Conservation (phyloP, 2,797 vertebrate genomes). For the Dryobates pubescens region DNA sequence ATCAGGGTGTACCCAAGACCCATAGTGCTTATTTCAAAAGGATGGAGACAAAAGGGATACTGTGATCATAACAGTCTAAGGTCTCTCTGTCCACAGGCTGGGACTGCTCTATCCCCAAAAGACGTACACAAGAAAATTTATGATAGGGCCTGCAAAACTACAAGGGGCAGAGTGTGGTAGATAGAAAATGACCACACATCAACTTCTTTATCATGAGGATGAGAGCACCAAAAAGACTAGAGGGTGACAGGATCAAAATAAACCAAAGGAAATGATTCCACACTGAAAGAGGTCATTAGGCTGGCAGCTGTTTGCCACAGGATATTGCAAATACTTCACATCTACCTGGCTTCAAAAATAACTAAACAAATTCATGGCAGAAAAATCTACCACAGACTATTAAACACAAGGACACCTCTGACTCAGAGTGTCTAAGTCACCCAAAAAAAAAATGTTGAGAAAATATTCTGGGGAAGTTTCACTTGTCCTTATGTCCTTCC, state of each 20-base stretch:
- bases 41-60: not conserved
- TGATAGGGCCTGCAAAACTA: not conserved
- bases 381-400: not conserved
- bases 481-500: not conserved
- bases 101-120: not conserved
- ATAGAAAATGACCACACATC: not conserved
- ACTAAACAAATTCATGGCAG: not conserved
- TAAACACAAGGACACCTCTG: not conserved
- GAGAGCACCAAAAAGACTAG: not conserved
- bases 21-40: not conserved
- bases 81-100: not conserved
- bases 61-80: not conserved
- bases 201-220: not conserved
- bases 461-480: not conserved
- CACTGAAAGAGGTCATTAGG: not conserved
- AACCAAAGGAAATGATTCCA: conserved; percentile 21
- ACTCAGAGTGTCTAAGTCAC: not conserved
- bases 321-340: conserved; percentile 34
- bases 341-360: not conserved
- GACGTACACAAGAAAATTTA: not conserved
- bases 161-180: not conserved
- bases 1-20: not conserved
- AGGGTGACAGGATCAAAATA: not conserved
- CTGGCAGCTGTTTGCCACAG: not conserved
- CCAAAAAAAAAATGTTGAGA: not conserved